These are phyloP conservation scores for Drosophila ezoana DNA, from an alignment of 2,888 invertebrate species.

Conservation along the genomic window DNA sequence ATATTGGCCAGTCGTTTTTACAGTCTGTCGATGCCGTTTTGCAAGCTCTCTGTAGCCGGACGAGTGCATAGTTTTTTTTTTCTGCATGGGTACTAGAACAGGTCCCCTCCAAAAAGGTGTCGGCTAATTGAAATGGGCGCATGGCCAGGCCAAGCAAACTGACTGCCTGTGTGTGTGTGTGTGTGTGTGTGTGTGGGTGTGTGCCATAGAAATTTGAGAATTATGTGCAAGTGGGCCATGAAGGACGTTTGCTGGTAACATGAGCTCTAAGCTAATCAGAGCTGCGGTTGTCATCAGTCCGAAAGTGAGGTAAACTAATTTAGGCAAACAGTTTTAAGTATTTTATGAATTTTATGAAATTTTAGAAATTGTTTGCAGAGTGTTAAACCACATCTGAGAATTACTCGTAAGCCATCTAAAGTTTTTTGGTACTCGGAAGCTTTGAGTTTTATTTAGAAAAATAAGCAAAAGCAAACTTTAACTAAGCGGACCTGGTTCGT, in stretches of 20 bases:
- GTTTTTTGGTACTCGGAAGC: too few species aligned
- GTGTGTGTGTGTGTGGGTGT: constrained; percentile 3
- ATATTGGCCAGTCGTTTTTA: constrained; percentile 70
- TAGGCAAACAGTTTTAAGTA: not conserved
- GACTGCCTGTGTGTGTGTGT: constrained; percentile 1
- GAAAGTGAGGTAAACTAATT: constrained; percentile 4
- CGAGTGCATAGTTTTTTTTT: constrained; percentile 22
- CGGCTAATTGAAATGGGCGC: constrained; percentile 70
- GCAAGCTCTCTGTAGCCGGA: constrained; percentile 5
- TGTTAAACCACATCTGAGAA: too few species aligned
- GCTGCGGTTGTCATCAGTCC: constrained; percentile 20
- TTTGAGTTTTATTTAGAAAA: too few species aligned
- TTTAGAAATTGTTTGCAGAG: not conserved
- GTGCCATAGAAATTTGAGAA: constrained; percentile 58
- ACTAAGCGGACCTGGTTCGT: too few species aligned
- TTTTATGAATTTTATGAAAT: not conserved
- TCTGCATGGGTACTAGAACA: constrained; percentile 15
- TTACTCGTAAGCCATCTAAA: too few species aligned
- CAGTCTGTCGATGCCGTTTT: constrained; percentile 41
- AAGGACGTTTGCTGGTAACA: constrained; percentile 35
- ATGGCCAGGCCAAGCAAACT: constrained; percentile 21
- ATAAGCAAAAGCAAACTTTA: too few species aligned
- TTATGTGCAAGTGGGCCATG: constrained; percentile 62
- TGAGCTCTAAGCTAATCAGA: constrained; percentile 38
- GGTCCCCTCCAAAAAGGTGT: constrained; percentile 47